Evolutionary conservation across 2,888 invertebrate genomes (phyloP).

Genomic region (Drosophila austrosaltans): DNA sequence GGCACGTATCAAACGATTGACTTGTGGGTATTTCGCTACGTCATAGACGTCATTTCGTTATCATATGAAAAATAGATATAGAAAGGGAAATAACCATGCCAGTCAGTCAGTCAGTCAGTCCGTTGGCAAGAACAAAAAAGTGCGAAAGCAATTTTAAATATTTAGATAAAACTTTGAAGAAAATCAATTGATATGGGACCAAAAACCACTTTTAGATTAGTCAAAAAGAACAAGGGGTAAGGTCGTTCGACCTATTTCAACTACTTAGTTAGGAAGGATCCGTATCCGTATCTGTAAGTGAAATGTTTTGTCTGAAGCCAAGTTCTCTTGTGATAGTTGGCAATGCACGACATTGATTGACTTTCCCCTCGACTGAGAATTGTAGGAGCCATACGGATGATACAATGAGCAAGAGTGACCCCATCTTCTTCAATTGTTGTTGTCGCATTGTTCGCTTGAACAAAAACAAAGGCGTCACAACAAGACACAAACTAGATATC

Average conservation of each 20-base stretch:
- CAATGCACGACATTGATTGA: conserved; percentile 21
- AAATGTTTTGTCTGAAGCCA: conserved; percentile 53
- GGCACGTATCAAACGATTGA: conserved; percentile 56
- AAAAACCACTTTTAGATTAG: conserved; percentile 66
- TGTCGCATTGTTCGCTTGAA: conserved; percentile 54
- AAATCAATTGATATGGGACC: conserved; percentile 66
- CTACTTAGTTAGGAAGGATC: background rate
- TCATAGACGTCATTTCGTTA: conserved; percentile 18
- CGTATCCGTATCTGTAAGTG: conserved; percentile 31
- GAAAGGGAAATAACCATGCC: conserved; percentile 20
- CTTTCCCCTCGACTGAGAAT: conserved; percentile 7
- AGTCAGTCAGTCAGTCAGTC: background rate
- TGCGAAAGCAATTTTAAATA: conserved; percentile 71
- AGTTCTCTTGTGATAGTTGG: conserved; percentile 18
- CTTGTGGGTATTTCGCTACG: conserved; percentile 46
- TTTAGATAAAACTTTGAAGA: conserved; percentile 70
- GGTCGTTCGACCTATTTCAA: conserved; percentile 58
- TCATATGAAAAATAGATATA: conserved; percentile 2
- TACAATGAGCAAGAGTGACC: background rate
- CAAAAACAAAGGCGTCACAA: conserved; percentile 71
- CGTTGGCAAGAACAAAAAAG: conserved; percentile 9
- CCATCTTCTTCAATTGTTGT: conserved; percentile 31
- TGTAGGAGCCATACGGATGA: conserved; percentile 6
- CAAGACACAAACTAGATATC: conserved; percentile 65
- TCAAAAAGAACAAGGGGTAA: conserved; percentile 44